phyloP scores from a whole-genome alignment of 2,797 vertebrate species.

The Myotis myotis region DNA sequence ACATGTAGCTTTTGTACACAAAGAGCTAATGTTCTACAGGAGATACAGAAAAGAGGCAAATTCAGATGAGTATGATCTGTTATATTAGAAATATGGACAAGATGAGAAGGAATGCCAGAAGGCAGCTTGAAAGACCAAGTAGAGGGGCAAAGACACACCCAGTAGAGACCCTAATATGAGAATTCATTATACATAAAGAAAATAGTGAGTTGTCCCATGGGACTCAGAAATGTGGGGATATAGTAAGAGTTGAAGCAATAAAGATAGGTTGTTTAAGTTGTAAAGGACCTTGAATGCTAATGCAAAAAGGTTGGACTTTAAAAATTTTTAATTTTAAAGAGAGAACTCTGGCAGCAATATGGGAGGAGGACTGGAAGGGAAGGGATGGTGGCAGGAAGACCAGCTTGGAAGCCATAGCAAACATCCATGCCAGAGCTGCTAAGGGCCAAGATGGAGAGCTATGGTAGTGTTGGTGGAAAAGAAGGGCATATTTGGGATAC shows the following conservation, averaged over 20 bases:
- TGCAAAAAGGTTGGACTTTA: background rate
- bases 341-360: background rate
- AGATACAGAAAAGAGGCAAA: conserved; percentile 13
- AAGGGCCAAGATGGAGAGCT: background rate
- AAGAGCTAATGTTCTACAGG: background rate
- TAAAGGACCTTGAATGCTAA: background rate
- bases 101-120: background rate
- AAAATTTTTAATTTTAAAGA: conserved; percentile 2
- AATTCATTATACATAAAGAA: background rate
- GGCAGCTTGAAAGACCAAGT: background rate
- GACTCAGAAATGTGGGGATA: background rate
- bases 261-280: background rate
- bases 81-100: background rate
- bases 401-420: background rate
- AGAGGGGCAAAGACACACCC: background rate
- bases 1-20: background rate
- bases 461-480: background rate
- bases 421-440: background rate
- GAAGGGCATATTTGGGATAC: background rate
- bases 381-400: background rate
- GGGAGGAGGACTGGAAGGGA: background rate
- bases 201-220: background rate
- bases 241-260: background rate
- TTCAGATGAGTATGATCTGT: background rate
- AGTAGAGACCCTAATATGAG: background rate